phyloP scores from a whole-genome alignment of 2,113 vertebrate genomes.

The Sciurus niger region DNA sequence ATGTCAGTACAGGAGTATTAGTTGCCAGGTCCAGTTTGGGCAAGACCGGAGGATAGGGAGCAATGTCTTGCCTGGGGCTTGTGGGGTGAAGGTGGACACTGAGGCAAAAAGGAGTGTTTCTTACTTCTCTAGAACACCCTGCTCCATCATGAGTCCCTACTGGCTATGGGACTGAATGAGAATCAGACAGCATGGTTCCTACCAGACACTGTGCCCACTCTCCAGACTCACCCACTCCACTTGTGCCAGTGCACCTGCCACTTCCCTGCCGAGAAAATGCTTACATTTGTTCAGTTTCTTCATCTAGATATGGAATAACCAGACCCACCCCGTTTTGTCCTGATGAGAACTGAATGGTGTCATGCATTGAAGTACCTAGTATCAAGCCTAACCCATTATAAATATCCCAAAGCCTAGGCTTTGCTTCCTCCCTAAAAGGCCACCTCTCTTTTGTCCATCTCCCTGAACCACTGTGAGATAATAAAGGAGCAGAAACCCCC shows the following conservation, averaged over 20 bases:
- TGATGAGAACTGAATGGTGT: background rate
- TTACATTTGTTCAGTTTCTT: background rate
- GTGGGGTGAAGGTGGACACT: background rate
- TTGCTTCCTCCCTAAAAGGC: background rate
- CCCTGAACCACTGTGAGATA: background rate
- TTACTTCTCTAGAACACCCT: background rate
- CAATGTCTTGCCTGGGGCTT: background rate
- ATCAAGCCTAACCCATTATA: background rate
- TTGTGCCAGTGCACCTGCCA: background rate
- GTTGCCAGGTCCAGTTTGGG: background rate
- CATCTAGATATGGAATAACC: background rate
- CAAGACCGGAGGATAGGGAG: constrained; percentile 11
- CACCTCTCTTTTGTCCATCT: background rate
- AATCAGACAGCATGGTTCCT: accelerated
- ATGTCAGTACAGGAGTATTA: background rate
- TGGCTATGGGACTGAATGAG: background rate
- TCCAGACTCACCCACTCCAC: background rate
- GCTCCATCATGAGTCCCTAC: background rate
- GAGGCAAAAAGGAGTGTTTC: background rate
- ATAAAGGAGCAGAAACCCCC: background rate
- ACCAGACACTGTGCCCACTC: too few species aligned
- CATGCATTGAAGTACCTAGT: background rate
- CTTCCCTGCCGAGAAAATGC: background rate
- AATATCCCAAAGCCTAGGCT: background rate
- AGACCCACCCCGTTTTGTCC: background rate